phyloP scores from a whole-genome alignment of 2,888 invertebrate species.

The Muscina levida region DNA sequence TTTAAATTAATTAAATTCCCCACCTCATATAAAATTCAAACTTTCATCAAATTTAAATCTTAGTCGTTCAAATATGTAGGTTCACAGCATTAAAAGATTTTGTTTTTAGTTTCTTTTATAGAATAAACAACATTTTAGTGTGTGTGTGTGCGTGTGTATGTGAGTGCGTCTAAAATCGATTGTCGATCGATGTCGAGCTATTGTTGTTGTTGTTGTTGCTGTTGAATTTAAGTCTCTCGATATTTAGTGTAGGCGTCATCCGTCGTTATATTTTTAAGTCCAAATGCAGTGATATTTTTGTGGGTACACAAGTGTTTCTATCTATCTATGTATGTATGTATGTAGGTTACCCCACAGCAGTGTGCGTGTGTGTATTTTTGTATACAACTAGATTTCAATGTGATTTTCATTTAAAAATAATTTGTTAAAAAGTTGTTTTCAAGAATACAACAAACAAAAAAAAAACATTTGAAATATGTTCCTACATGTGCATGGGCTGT shows the following conservation, averaged over 20 bases:
- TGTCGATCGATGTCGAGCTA: neutral
- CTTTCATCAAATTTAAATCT: too few relatives aligned
- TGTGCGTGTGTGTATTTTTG: too few relatives aligned
- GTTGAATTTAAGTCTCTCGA: neutral
- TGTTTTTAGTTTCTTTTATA: too few relatives aligned
- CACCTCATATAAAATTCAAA: too few relatives aligned
- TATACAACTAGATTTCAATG: neutral
- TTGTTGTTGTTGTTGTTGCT: too few relatives aligned
- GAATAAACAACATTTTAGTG: constrained; percentile 1
- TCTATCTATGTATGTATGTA: too few relatives aligned
- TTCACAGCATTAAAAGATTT: too few relatives aligned
- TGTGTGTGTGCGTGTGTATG: too few relatives aligned
- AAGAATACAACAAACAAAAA: neutral
- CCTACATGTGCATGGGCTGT: constrained; percentile 60
- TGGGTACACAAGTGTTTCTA: constrained; percentile 55
- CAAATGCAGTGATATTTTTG: constrained; percentile 48
- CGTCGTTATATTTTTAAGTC: constrained; percentile 33
- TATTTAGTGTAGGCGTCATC: constrained; percentile 54
- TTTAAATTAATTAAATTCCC: too few relatives aligned
- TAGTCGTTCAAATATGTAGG: too few relatives aligned
- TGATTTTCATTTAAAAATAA: neutral
- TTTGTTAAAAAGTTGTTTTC: constrained; percentile 45
- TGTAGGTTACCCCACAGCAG: too few relatives aligned
- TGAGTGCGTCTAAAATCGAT: too few relatives aligned
- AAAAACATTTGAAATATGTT: constrained; percentile 21